phyloP scores from a whole-genome alignment of 2,113 vertebrate species.

The Junco hyemalis region DNA sequence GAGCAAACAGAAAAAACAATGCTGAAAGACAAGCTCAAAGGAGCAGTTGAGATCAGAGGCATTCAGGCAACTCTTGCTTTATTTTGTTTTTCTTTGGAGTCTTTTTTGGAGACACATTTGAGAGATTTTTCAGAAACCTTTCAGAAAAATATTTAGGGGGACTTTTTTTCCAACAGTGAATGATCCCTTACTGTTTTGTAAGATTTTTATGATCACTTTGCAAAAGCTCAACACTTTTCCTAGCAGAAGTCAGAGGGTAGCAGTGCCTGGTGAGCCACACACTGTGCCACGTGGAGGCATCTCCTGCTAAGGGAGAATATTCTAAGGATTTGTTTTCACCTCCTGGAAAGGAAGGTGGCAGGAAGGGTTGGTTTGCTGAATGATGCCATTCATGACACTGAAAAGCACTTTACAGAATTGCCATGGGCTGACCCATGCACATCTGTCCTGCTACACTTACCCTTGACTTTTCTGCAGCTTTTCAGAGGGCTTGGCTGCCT shows the following conservation, averaged over 20 bases:
- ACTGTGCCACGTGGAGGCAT: accelerated
- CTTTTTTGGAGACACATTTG: not conserved
- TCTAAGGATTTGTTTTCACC: not conserved
- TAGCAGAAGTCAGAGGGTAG: not conserved
- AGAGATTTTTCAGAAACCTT: not conserved
- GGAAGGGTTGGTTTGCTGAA: not conserved
- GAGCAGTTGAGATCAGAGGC: not conserved
- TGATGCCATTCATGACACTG: not conserved
- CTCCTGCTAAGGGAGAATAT: not conserved
- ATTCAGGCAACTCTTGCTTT: not conserved
- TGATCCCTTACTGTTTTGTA: not conserved
- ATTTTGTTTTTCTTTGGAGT: not conserved
- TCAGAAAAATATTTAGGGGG: not conserved
- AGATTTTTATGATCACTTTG: not conserved
- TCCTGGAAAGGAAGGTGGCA: not conserved
- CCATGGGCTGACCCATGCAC: not conserved
- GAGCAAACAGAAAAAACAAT: not conserved
- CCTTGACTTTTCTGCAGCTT: not conserved
- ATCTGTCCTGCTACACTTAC: not conserved
- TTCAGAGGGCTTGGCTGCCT: not conserved
- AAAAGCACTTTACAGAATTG: not conserved
- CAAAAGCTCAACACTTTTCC: not conserved
- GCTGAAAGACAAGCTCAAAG: not conserved
- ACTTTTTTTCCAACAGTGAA: not conserved
- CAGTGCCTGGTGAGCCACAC: not conserved